A percentile compares a stretch with the other conserved stretches of the same genome.
phyloP scores from a whole-genome alignment of 2,113 vertebrate species.

The Anarhynchus alexandrinus region DNA sequence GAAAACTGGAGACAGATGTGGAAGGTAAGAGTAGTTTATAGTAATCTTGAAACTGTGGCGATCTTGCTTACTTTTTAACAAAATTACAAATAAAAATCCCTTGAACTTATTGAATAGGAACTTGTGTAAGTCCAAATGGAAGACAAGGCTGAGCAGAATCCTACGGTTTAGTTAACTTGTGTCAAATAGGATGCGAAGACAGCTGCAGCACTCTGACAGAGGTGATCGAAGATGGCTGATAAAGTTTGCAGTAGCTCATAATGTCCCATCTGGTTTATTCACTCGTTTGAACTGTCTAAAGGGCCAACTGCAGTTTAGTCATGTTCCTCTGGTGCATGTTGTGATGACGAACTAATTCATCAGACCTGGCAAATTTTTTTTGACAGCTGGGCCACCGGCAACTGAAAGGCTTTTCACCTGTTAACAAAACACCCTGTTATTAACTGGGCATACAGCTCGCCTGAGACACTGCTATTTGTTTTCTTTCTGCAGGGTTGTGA shows the following conservation, averaged over 20 bases:
- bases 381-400: constrained; percentile 98
- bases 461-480: not conserved
- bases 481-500: not conserved
- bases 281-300: constrained; percentile 76
- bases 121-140: not conserved
- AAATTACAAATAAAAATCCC: not conserved
- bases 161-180: constrained; percentile 50
- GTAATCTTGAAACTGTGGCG: not conserved
- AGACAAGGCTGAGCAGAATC: constrained; percentile 49
- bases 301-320: constrained; percentile 91
- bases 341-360: constrained; percentile 97
- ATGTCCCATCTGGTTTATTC: constrained; percentile 48
- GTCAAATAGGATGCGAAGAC: constrained; percentile 20
- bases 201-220: constrained; percentile 52
- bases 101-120: not conserved
- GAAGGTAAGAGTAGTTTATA: not conserved
- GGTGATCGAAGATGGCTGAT: constrained; percentile 43
- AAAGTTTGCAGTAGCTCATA: constrained; percentile 55
- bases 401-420: constrained; percentile 99
- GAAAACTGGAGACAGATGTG: not conserved
- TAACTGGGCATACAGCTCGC: constrained; percentile 8
- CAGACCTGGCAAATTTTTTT: constrained; percentile 98
- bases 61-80: not conserved
- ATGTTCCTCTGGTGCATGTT: constrained; percentile 99
- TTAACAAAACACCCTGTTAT: constrained; percentile 70